Base-by-base conservation (phyloP, 1,140 invertebrate species). In the Psilanteris sp. region DNA sequence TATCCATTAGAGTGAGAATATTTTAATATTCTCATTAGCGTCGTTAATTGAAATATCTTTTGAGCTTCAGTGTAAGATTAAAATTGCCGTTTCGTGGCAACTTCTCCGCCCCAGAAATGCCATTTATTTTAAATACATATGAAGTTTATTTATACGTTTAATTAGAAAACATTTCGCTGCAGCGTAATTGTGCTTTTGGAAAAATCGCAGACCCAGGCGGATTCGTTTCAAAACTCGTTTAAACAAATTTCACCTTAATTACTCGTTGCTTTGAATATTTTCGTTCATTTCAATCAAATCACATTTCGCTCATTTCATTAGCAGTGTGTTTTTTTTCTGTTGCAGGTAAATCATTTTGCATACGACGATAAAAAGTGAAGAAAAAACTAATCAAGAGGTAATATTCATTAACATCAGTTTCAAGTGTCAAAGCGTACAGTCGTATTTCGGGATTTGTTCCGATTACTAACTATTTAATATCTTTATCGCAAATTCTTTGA, bases 21-120 rank as follows among this genome's bases (percentile, higher is more conserved):
- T 50, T 62, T 48, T 39, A 50, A 41, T 50, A 41, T 52, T 43
- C 31, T 26, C 36, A 64, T 52, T 52, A 64, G 44, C 44, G 22
- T 34, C 37, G 36, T 64, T 64, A 52, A 64, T 64, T 52, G 27
- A 52, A 64, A 43, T 64, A 52, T 52, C 59, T 62, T 34, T 64
- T 32, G 18, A 52, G 46, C 36, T 52, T 64, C 13, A 27, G 20
- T 8, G 44, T 16, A 13, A 16, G 37, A 64, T 64, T 52, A 52
- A 64, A 52, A 41, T 50, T 15, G 34, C 26, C 32, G 10, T 32
- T 52, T 11, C 46, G 41, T 26, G 15, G 18, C n/a, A n/a, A n/a
- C 32, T 55, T 24, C 0, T 34, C 27, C 16, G 36, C 9, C 3
- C 10, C 37, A 14, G 15, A 29, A 62, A 62, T 37, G 43, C 34